These are phyloP conservation scores for Taenaris catops DNA, from an alignment of 2,888 invertebrate species.

Conservation along the genomic window DNA sequence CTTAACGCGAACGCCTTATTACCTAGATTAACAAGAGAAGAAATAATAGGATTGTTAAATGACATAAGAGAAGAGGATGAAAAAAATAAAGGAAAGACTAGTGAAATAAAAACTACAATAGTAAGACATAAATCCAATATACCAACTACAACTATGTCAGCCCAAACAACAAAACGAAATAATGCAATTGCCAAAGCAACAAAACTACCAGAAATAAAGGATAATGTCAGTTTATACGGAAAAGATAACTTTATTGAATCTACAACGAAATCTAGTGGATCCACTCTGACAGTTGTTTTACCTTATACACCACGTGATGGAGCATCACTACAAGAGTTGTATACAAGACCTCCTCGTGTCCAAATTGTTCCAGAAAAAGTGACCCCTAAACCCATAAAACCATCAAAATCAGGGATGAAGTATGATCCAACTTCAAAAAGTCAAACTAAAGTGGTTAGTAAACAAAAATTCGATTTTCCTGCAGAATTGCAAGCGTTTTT, in stretches of 20 bases:
- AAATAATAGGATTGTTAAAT: conserved; percentile 83
- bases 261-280: conserved; percentile 44
- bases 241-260: conserved; percentile 33
- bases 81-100: conserved; percentile 38
- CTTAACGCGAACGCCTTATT: conserved; percentile 80
- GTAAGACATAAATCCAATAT: conserved; percentile 21
- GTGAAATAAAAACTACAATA: conserved; percentile 28
- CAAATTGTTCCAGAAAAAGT: conserved; percentile 68
- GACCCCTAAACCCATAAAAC: conserved; percentile 41
- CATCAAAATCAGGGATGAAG: conserved; percentile 33
- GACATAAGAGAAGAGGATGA: conserved; percentile 81
- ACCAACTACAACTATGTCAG: conserved; percentile 24
- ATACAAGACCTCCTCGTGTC: conserved; percentile 82
- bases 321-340: conserved; percentile 81
- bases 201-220: conserved; percentile 1
- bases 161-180: conserved; percentile 35
- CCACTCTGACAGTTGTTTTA: conserved; percentile 82
- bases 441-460: conserved; percentile 38
- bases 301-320: conserved; percentile 81
- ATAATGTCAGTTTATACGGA: conserved; percentile 23
- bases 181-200: conserved; percentile 36
- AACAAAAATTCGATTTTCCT: conserved; percentile 46
- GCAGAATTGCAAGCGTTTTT: conserved; percentile 62
- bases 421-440: conserved; percentile 37
- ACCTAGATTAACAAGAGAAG: conserved; percentile 81